Percentiles rank a stretch among this genome's conserved stretches.
phyloP scores from a whole-genome alignment of 37 sponge, comb jelly and placozoan genomes.

The Agelas oroides region DNA sequence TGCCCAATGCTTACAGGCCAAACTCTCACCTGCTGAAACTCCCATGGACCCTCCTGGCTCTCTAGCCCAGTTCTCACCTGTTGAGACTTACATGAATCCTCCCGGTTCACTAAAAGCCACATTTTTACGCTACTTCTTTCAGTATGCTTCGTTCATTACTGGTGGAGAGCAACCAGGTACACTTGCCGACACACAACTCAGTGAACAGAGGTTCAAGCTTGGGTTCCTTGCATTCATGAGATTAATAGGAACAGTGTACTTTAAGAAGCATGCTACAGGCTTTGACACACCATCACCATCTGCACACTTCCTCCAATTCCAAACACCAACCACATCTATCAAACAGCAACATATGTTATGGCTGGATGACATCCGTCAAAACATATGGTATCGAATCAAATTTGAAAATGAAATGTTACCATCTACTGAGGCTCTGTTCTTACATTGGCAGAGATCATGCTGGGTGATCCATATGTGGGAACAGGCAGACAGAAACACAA shows the following conservation, averaged over 20 bases:
- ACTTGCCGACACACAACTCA: no score
- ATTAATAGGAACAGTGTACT: conserved; percentile 32
- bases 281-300: conserved; percentile 11
- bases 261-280: conserved; percentile 18
- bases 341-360: conserved; percentile 10
- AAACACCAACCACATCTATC: no score
- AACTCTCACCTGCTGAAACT: no score
- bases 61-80: no score
- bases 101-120: no score
- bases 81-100: no score
- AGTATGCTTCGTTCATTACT: no score
- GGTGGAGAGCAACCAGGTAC: no score
- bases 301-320: background rate
- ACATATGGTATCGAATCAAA: conserved; percentile 26
- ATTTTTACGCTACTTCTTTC: no score
- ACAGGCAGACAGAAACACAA: conserved; percentile 28
- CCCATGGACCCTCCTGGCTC: no score
- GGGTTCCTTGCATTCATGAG: conserved; percentile 29
- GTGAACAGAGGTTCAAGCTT: background rate
- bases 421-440: conserved; percentile 21
- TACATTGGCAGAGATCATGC: conserved; percentile 29
- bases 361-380: conserved; percentile 31
- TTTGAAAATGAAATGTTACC: conserved; percentile 49
- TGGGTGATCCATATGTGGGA: conserved; percentile 46
- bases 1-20: no score